phyloP scores from a whole-genome alignment of 2,888 invertebrate genomes.

The Eupeodes luniger region DNA sequence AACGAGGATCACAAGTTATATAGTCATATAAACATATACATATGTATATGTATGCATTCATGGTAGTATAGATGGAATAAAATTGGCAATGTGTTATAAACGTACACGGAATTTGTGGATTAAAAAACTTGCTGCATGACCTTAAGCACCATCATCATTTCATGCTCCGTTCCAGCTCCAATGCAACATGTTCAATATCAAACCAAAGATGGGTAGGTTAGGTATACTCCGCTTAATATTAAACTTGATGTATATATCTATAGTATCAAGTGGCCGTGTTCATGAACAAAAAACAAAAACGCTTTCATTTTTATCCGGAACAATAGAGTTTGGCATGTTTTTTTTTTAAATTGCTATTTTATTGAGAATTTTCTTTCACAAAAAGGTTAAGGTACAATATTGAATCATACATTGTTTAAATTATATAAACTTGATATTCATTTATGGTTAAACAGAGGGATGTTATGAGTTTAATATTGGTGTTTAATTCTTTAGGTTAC shows the following conservation, averaged over 20 bases:
- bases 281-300: slow-evolving; percentile 55
- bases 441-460: too few relatives aligned
- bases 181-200: slow-evolving; percentile 44
- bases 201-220: slow-evolving; percentile 44
- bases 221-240: background rate
- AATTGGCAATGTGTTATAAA: background rate
- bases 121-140: slow-evolving; percentile 21
- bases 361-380: background rate
- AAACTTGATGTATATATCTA: background rate
- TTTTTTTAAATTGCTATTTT: slow-evolving; percentile 54
- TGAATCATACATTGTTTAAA: too few relatives aligned
- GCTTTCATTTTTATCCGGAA: slow-evolving; percentile 72
- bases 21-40: background rate
- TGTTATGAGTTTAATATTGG: too few relatives aligned
- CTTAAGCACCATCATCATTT: background rate
- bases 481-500: too few relatives aligned
- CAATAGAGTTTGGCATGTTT: slow-evolving; percentile 64
- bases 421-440: too few relatives aligned
- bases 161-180: background rate
- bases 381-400: too few relatives aligned
- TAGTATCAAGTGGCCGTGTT: slow-evolving; percentile 23
- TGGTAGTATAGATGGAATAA: background rate
- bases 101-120: slow-evolving; percentile 40
- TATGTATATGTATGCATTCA: background rate
- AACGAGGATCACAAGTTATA: slow-evolving; percentile 19